Conservation (phyloP, 2,797 vertebrate species). For the Pantherophis alleghaniensis region DNA sequence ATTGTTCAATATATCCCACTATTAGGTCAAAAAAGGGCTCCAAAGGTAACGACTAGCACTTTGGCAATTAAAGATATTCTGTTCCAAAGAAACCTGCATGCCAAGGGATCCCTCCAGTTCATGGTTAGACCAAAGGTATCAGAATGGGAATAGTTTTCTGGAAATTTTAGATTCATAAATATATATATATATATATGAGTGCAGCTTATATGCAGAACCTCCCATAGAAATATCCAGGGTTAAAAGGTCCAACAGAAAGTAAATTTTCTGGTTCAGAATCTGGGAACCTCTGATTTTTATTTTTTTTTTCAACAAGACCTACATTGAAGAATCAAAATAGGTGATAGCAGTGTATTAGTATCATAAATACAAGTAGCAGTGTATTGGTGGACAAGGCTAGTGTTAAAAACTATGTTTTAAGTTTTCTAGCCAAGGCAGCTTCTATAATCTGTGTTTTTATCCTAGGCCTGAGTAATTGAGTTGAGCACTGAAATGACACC, state of each 20-base stretch:
- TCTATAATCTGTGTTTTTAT: constrained; percentile 19
- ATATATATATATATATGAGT: background rate
- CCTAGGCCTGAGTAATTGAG: constrained; percentile 20
- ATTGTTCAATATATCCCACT: background rate
- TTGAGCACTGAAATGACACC: constrained; percentile 13
- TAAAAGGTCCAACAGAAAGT: background rate
- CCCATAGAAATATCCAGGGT: background rate
- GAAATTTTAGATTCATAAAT: background rate
- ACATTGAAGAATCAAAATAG: background rate
- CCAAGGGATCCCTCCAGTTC: background rate
- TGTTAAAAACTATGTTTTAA: background rate
- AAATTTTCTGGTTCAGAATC: background rate
- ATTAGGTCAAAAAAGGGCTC: background rate
- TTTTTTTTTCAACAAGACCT: background rate
- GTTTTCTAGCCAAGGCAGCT: background rate
- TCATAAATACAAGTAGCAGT: background rate
- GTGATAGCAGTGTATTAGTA: background rate
- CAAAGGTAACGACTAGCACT: background rate
- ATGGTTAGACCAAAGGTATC: background rate
- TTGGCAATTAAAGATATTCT: background rate
- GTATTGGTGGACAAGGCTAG: background rate
- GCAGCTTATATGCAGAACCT: background rate
- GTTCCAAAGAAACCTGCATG: background rate
- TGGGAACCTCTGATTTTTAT: background rate
- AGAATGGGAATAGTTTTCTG: background rate